Conservation (phyloP, 1,140 invertebrate species). For the Danaus melanippus region DNA sequence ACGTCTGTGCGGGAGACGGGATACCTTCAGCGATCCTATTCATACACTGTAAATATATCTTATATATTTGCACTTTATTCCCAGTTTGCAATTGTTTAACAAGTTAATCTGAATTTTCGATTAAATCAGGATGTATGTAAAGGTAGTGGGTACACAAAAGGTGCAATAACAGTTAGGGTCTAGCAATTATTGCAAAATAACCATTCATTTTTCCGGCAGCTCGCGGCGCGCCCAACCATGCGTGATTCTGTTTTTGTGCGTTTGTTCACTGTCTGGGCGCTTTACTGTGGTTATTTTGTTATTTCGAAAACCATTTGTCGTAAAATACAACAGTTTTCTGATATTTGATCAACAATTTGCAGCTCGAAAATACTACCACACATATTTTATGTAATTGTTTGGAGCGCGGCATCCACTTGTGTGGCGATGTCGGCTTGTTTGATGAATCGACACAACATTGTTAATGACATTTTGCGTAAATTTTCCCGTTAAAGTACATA, state of each 20-base stretch:
- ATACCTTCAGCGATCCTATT: conserved; percentile 30
- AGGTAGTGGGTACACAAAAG: no score
- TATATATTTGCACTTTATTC: no score
- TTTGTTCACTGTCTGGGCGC: conserved; percentile 63
- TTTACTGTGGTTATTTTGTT: conserved; percentile 61
- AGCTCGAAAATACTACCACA: conserved; percentile 29
- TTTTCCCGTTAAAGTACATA: conserved; percentile 28
- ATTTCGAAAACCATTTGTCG: conserved; percentile 56
- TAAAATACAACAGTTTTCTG: conserved; percentile 58
- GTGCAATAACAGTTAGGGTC: conserved; percentile 28
- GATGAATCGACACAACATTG: conserved; percentile 30
- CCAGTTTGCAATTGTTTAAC: no score
- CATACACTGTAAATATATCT: conserved; percentile 1
- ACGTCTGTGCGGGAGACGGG: conserved; percentile 27
- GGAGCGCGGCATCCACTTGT: conserved; percentile 20
- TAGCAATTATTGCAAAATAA: conserved; percentile 65
- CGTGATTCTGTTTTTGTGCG: conserved; percentile 67
- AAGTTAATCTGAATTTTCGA: no score
- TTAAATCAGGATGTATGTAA: no score
- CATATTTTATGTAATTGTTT: conserved; percentile 34
- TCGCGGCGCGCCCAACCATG: conserved; percentile 57
- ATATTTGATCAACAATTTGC: conserved; percentile 48
- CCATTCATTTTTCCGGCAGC: conserved; percentile 61
- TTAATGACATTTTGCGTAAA: conserved; percentile 34
- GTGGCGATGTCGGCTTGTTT: conserved; percentile 21